These are phyloP conservation scores for Pelecanus crispus DNA, from an alignment of 2,113 vertebrate species.

Conservation along the genomic window DNA sequence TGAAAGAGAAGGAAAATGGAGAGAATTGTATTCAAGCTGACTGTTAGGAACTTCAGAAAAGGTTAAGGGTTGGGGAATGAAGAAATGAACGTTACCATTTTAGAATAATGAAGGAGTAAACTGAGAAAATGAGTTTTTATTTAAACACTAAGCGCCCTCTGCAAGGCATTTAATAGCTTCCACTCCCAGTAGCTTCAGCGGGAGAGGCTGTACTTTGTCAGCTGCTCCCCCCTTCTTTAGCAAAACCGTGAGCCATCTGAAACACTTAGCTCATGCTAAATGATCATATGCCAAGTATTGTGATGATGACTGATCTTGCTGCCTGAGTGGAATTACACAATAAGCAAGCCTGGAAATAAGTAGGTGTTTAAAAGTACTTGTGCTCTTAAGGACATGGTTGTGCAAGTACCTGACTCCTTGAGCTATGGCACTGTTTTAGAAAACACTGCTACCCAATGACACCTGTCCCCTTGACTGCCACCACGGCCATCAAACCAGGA, in stretches of 20 bases:
- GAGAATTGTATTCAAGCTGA: neutral
- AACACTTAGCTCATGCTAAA: neutral
- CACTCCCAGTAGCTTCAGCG: neutral
- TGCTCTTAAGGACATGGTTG: neutral
- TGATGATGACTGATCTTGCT: neutral
- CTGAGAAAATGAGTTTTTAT: neutral
- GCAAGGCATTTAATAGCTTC: neutral
- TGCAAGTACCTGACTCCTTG: neutral
- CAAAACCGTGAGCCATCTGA: neutral
- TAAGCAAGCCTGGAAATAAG: neutral
- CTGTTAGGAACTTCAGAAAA: neutral
- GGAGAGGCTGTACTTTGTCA: neutral
- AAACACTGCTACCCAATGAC: neutral
- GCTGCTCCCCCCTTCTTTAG: neutral
- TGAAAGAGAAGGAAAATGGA: neutral
- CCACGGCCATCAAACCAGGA: neutral
- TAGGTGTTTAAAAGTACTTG: neutral
- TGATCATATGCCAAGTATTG: neutral
- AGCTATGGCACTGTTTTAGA: neutral
- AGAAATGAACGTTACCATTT: neutral
- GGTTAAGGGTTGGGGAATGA: neutral
- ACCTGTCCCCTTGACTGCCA: neutral
- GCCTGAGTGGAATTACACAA: neutral
- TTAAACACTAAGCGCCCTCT: neutral
- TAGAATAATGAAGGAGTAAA: neutral